Conservation (phyloP, 2,113 vertebrate genomes). For the Lepus americanus region DNA sequence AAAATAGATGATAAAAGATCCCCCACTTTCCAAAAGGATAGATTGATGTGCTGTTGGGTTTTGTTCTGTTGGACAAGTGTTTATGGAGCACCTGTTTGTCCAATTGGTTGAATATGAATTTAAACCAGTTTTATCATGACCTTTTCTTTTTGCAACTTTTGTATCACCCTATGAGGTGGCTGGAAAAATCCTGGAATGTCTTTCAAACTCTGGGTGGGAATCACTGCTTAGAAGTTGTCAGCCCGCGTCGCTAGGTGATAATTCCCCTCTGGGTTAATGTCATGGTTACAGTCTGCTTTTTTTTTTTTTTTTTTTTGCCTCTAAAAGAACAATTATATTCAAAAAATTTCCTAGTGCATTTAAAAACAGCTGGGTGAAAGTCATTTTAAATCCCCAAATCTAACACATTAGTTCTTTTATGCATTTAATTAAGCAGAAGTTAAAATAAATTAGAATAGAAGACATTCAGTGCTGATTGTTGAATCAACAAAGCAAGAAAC, state of each 20-base stretch:
- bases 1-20: neutral
- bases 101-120: slow-evolving; percentile 46
- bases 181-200: slow-evolving; percentile 43
- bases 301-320: slow-evolving; percentile 12
- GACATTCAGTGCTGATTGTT: slow-evolving; percentile 82
- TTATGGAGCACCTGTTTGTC: neutral
- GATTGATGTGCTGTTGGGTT: neutral
- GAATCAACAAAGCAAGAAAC: slow-evolving; percentile 82
- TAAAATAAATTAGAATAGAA: slow-evolving; percentile 84
- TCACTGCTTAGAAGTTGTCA: slow-evolving; percentile 67
- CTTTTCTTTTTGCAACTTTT: slow-evolving; percentile 32
- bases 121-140: slow-evolving; percentile 61
- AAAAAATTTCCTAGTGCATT: slow-evolving; percentile 82
- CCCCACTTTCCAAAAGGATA: neutral
- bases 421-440: slow-evolving; percentile 85
- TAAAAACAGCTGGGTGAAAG: slow-evolving; percentile 85
- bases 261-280: slow-evolving; percentile 67
- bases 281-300: slow-evolving; percentile 71
- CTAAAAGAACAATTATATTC: slow-evolving; percentile 81
- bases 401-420: slow-evolving; percentile 84
- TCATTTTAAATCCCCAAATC: slow-evolving; percentile 83
- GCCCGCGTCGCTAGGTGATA: slow-evolving; percentile 65
- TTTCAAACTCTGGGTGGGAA: slow-evolving; percentile 46
- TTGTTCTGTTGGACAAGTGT: slow-evolving; percentile 27
- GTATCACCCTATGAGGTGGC: neutral